These are phyloP conservation scores for Nebria ingens DNA, from an alignment of 1,140 invertebrate genomes.

Conservation along the genomic window DNA sequence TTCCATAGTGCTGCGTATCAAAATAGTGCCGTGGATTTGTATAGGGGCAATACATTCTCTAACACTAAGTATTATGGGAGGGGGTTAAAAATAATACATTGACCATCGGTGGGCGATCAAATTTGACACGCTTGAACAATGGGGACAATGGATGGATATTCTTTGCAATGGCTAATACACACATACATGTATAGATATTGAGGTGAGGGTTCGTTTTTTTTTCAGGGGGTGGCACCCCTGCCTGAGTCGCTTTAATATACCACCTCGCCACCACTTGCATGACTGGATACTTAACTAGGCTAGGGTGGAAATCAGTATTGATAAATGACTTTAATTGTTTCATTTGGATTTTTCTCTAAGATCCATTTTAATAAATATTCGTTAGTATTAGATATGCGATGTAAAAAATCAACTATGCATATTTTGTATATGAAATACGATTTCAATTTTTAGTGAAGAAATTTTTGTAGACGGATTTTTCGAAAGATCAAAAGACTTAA, in stretches of 20 bases:
- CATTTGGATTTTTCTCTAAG: neutral
- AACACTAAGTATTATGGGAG: neutral
- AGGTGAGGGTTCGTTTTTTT: neutral
- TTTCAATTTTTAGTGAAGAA: neutral
- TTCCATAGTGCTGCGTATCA: neutral
- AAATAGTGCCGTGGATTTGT: neutral
- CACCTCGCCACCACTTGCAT: neutral
- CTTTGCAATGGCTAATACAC: neutral
- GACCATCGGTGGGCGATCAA: conserved; percentile 1
- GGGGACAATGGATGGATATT: neutral
- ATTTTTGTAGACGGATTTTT: neutral
- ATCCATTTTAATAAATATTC: no score
- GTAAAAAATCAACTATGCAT: neutral
- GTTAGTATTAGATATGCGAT: no score
- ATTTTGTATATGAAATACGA: neutral
- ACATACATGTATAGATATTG: neutral
- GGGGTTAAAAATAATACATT: conserved; percentile 4
- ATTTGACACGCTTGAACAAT: conserved; percentile 1
- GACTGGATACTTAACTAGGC: neutral
- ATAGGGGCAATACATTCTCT: neutral
- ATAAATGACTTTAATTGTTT: conserved; percentile 10
- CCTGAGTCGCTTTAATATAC: neutral
- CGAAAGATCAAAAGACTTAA: conserved; percentile 2
- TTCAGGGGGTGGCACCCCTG: neutral
- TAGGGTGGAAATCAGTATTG: conserved; percentile 9